Evolutionary conservation across 1,140 invertebrate species (phyloP).

Genomic region (Meteorus sp.): DNA sequence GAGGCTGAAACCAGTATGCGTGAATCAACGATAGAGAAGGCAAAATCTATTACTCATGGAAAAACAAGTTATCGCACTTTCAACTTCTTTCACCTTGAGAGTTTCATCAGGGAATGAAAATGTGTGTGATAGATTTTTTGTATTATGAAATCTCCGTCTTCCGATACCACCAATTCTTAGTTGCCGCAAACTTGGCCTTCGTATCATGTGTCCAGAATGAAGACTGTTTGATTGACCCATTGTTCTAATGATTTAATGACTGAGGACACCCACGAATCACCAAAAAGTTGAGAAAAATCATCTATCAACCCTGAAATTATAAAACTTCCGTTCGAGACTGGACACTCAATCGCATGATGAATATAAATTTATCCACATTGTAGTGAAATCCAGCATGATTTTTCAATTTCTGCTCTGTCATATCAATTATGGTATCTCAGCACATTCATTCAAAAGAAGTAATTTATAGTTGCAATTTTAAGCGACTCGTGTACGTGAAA

Average conservation of each 20-base stretch:
- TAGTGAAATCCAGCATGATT: not conserved
- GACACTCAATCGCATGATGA: constrained; percentile 6
- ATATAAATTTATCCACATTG: constrained; percentile 11
- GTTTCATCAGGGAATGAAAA: constrained; percentile 30
- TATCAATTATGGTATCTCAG: not conserved
- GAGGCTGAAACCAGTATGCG: constrained; percentile 43
- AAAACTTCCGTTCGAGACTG: not conserved
- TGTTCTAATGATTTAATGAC: constrained; percentile 1
- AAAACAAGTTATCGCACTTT: too few relatives aligned
- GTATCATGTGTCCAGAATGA: constrained; percentile 16
- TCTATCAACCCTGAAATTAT: constrained; percentile 25
- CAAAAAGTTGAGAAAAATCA: constrained; percentile 19
- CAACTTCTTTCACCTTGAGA: constrained; percentile 27
- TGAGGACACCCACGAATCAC: not conserved
- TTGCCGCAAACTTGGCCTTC: constrained; percentile 23
- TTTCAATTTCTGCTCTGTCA: not conserved
- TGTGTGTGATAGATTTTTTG: constrained; percentile 32
- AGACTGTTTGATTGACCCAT: constrained; percentile 33
- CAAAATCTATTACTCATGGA: too few relatives aligned
- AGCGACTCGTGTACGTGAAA: constrained; percentile 2
- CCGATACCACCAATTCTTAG: constrained; percentile 22
- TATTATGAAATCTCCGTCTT: constrained; percentile 23
- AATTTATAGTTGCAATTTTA: not conserved
- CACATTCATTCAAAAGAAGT: not conserved
- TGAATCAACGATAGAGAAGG: not conserved